Conservation (phyloP, 1,140 invertebrate species). For the Conus betulinus region DNA sequence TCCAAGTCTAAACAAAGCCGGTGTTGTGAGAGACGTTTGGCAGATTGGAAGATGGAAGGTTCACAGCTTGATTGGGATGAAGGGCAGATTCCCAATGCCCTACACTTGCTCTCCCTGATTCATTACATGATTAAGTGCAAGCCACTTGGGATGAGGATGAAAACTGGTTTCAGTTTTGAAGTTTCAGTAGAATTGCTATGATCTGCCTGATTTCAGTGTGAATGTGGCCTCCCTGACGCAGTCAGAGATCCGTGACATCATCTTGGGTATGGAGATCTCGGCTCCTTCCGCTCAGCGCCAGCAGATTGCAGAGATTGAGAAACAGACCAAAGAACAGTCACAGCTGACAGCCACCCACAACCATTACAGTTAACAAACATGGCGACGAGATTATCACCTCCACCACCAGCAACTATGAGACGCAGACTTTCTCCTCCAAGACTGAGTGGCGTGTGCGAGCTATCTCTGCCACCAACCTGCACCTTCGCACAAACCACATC, state of each 20-base stretch:
- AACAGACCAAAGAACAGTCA: constrained; percentile 99
- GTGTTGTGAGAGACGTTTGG: no score
- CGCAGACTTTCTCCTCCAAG: constrained; percentile 97
- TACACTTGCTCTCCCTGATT: no score
- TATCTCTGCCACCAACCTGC: constrained; percentile 98
- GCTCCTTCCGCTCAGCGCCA: constrained; percentile 98
- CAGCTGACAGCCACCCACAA: constrained; percentile 99
- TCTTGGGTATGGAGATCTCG: constrained; percentile 99
- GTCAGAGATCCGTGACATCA: constrained; percentile 99
- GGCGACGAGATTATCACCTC: constrained; percentile 99
- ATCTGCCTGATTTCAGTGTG: constrained; percentile 80
- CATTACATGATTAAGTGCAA: no score
- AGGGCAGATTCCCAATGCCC: no score
- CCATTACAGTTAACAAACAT: constrained; percentile 98
- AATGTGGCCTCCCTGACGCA: constrained; percentile 99
- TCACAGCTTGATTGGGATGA: no score
- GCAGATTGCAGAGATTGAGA: constrained; percentile 99
- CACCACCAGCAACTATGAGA: constrained; percentile 99
- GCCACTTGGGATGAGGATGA: no score
- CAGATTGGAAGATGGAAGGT: no score
- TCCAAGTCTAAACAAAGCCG: no score
- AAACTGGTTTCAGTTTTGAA: no score
- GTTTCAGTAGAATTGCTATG: no score
- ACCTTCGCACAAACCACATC: constrained; percentile 98
- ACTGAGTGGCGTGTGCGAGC: constrained; percentile 99